These are phyloP conservation scores for Urocynchramus pylzowi DNA, from an alignment of 2,113 vertebrate genomes.

Conservation along the genomic window DNA sequence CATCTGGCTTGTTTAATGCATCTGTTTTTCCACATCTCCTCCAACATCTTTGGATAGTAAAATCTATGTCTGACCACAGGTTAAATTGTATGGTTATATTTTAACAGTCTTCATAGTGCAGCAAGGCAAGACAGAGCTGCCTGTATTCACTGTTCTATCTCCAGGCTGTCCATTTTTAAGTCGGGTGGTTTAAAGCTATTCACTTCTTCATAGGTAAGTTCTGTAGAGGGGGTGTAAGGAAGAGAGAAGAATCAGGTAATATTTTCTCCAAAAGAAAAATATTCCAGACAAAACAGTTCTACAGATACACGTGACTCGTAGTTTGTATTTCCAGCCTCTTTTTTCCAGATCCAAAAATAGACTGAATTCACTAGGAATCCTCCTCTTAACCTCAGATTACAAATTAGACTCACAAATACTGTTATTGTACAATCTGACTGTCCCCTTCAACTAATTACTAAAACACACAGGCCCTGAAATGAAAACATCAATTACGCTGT, in stretches of 20 bases:
- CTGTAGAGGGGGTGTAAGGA: constrained; percentile 57
- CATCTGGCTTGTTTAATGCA: not conserved
- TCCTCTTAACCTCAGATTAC: not conserved
- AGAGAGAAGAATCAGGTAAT: not conserved
- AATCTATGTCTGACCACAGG: constrained; percentile 28
- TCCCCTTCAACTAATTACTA: not conserved
- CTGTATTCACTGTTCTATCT: constrained; percentile 81
- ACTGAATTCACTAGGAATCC: not conserved
- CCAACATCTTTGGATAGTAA: constrained; percentile 63
- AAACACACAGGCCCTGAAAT: not conserved
- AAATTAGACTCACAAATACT: not conserved
- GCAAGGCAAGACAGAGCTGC: constrained; percentile 28
- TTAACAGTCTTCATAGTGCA: constrained; percentile 61
- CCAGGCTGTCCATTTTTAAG: constrained; percentile 82
- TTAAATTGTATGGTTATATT: constrained; percentile 39
- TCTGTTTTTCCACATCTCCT: constrained; percentile 35
- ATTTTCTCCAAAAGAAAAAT: not conserved
- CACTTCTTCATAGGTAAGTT: constrained; percentile 92
- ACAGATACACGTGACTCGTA: not conserved
- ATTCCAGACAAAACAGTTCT: not conserved
- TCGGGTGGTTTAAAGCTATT: constrained; percentile 85
- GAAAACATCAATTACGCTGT: not conserved
- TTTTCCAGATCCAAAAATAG: not conserved
- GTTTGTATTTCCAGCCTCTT: not conserved
- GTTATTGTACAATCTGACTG: not conserved